These are phyloP conservation scores for Acinonyx jubatus DNA, from an alignment of 2,113 vertebrate genomes.

Conservation along the genomic window DNA sequence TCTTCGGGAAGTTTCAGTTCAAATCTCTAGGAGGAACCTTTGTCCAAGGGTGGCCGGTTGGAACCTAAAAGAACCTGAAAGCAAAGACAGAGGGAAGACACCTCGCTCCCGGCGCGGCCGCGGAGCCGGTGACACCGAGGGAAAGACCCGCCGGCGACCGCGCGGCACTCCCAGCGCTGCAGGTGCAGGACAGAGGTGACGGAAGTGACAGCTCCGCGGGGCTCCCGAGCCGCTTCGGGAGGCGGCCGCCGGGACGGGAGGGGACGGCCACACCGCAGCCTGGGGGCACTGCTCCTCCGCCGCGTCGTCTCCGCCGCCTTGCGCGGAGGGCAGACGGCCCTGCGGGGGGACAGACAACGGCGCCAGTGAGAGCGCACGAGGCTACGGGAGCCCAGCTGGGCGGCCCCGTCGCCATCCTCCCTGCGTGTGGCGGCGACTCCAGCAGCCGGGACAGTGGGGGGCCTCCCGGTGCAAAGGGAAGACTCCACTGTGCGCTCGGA, in stretches of 20 bases:
- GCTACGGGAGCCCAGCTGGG: not conserved
- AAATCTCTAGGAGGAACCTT: not conserved
- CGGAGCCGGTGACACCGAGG: not conserved
- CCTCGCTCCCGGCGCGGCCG: fast-evolving
- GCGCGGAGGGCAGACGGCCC: not conserved
- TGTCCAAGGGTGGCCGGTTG: not conserved
- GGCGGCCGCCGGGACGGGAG: not conserved
- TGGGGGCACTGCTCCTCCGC: not conserved
- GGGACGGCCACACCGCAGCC: not conserved
- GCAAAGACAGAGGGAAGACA: not conserved
- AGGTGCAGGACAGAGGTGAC: not conserved
- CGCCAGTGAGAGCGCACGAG: not conserved
- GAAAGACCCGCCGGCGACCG: too few species aligned
- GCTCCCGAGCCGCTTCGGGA: too few species aligned
- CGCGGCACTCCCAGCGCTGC: fast-evolving
- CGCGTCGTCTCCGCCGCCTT: not conserved
- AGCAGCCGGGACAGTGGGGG: not conserved
- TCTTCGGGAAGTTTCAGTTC: too few species aligned
- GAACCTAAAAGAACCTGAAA: not conserved
- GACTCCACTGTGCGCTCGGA: not conserved
- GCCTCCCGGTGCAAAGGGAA: not conserved
- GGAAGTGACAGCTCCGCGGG: too few species aligned
- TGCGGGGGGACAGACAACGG: not conserved
- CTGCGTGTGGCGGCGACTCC: not conserved
- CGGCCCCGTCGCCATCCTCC: not conserved